These are phyloP conservation scores for Daktulosphaira vitifoliae DNA, from an alignment of 1,140 invertebrate species.

Conservation along the genomic window DNA sequence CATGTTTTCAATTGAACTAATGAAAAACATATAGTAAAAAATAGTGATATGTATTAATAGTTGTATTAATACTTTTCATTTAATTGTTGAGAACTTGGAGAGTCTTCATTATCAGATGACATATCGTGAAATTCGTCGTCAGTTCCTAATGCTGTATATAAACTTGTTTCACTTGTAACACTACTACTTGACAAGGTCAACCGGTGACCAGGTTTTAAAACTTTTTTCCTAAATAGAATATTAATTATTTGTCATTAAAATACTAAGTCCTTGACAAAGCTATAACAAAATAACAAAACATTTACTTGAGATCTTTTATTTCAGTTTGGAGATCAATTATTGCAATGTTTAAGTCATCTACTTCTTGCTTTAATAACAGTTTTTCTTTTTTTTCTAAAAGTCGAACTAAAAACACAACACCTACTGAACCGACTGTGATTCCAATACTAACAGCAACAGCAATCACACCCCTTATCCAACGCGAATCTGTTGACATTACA, in stretches of 20 bases:
- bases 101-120: constrained; percentile 38
- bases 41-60: too few species aligned
- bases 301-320: constrained; percentile 46
- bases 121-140: constrained; percentile 41
- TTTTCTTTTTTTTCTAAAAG: constrained; percentile 38
- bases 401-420: constrained; percentile 38
- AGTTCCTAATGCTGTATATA: constrained; percentile 36
- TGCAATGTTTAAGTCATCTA: constrained; percentile 48
- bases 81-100: constrained; percentile 15
- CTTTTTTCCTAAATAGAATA: constrained; percentile 6
- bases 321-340: constrained; percentile 47
- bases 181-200: neutral
- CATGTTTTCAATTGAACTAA: neutral
- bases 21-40: too few species aligned
- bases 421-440: constrained; percentile 38
- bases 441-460: constrained; percentile 38
- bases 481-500: constrained; percentile 32
- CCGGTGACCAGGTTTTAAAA: constrained; percentile 4
- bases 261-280: too few species aligned
- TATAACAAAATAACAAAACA: too few species aligned
- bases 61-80: neutral
- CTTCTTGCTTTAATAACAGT: constrained; percentile 43
- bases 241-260: neutral
- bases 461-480: constrained; percentile 30
- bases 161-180: constrained; percentile 35